These are phyloP conservation scores for Babylonia areolata DNA, from an alignment of 1,140 invertebrate species.

Conservation along the genomic window DNA sequence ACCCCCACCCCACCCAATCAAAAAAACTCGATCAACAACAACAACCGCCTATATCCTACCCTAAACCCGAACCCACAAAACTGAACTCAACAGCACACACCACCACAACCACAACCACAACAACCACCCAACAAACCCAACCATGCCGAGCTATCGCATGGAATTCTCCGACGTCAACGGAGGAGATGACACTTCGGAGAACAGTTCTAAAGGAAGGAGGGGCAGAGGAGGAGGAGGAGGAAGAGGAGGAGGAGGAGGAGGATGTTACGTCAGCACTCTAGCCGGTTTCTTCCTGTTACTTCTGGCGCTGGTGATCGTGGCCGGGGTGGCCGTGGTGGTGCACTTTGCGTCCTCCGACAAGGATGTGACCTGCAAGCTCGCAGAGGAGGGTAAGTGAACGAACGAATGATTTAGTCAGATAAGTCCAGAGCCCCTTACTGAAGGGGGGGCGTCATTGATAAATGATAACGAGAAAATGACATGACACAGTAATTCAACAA, in stretches of 20 bases:
- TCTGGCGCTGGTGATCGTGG: slow-evolving; percentile 12
- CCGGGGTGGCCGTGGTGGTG: slow-evolving; percentile 31
- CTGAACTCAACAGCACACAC: neutral
- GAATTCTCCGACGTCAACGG: slow-evolving; percentile 27
- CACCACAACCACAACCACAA: neutral
- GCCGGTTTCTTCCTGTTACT: slow-evolving; percentile 30
- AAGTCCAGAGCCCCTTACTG: no score
- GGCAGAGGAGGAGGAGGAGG: no score
- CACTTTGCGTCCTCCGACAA: slow-evolving; percentile 5
- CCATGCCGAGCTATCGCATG: slow-evolving; percentile 31
- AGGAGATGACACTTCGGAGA: neutral
- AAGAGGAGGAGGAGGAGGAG: neutral
- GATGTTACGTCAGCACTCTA: slow-evolving; percentile 14
- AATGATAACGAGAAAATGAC: no score
- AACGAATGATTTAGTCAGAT: no score
- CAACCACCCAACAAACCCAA: no score
- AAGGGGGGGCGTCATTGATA: no score
- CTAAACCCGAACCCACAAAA: neutral
- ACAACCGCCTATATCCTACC: neutral
- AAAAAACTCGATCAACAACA: neutral
- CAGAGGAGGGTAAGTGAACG: no score
- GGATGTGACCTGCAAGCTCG: slow-evolving; percentile 29
- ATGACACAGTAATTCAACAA: no score
- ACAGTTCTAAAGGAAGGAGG: no score
- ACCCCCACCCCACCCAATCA: no score